A percentile compares a stretch with the other conserved stretches of the same genome.
Evolutionary conservation across 2,888 invertebrate species (phyloP).

Genomic region (Tachina grossa): DNA sequence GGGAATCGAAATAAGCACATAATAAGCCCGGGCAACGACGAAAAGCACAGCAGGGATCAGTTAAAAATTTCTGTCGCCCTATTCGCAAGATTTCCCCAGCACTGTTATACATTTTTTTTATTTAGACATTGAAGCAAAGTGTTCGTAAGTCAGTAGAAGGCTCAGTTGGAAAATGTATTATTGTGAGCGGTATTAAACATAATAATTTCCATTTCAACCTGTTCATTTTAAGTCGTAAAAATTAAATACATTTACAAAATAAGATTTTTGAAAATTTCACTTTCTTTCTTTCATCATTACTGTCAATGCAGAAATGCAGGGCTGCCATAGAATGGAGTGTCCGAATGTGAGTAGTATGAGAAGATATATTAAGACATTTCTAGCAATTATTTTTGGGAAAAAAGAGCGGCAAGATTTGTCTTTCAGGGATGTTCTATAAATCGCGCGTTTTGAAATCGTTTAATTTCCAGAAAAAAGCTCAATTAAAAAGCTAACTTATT

Average conservation of each 20-base stretch:
- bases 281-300: constrained; percentile 49
- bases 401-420: too few relatives aligned
- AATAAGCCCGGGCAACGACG: constrained; percentile 63
- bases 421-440: too few relatives aligned
- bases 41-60: constrained; percentile 69
- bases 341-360: not conserved
- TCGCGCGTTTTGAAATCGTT: too few relatives aligned
- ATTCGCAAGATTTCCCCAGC: constrained; percentile 26
- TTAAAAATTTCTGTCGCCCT: constrained; percentile 46
- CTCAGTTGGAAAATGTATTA: constrained; percentile 64
- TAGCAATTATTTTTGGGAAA: too few relatives aligned
- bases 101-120: not conserved
- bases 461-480: too few relatives aligned
- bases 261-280: constrained; percentile 51
- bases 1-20: constrained; percentile 61
- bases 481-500: too few relatives aligned
- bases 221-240: constrained; percentile 65
- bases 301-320: constrained; percentile 27
- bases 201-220: constrained; percentile 68
- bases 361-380: too few relatives aligned
- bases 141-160: not conserved
- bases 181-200: constrained; percentile 48
- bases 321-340: not conserved
- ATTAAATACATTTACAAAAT: constrained; percentile 64
- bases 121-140: constrained; percentile 1